phyloP scores from a whole-genome alignment of 2,113 vertebrate genomes.

The Oncorhynchus clarkii region DNA sequence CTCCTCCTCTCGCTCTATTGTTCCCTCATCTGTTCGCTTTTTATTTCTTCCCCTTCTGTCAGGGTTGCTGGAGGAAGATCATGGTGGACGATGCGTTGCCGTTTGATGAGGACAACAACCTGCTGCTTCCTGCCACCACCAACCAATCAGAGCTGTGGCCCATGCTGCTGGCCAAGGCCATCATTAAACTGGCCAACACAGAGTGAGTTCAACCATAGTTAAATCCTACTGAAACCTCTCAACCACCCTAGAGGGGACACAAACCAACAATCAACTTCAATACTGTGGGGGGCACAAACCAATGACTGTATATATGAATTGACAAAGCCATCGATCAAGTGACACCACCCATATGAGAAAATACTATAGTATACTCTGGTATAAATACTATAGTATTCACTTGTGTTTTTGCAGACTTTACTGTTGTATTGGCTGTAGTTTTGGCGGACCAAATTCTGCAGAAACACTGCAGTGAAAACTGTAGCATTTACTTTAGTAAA shows the following conservation, averaged over 20 bases:
- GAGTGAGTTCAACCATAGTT: constrained; percentile 76
- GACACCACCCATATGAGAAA: no score
- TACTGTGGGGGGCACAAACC: not conserved
- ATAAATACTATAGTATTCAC: no score
- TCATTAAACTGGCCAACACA: constrained; percentile 87
- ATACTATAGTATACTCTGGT: no score
- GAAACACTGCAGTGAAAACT: no score
- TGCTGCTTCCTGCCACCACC: constrained; percentile 84
- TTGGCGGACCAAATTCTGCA: no score
- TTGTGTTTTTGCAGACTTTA: no score
- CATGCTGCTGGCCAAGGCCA: constrained; percentile 88
- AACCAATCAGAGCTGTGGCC: constrained; percentile 89
- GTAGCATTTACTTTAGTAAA: no score
- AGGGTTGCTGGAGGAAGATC: constrained; percentile 96
- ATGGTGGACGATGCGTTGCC: constrained; percentile 87
- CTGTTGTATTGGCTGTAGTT: no score
- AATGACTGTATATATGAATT: no score
- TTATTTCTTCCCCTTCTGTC: constrained; percentile 19
- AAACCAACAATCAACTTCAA: not conserved
- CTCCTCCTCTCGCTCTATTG: not conserved
- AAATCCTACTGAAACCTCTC: not conserved
- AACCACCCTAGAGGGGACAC: not conserved
- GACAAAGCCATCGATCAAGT: no score
- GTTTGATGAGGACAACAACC: constrained; percentile 81
- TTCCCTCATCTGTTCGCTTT: not conserved